Percentiles rank a stretch among this genome's conserved stretches.
These are phyloP conservation scores for Parochlus steinenii DNA, from an alignment of 2,888 invertebrate genomes.

Conservation along the genomic window DNA sequence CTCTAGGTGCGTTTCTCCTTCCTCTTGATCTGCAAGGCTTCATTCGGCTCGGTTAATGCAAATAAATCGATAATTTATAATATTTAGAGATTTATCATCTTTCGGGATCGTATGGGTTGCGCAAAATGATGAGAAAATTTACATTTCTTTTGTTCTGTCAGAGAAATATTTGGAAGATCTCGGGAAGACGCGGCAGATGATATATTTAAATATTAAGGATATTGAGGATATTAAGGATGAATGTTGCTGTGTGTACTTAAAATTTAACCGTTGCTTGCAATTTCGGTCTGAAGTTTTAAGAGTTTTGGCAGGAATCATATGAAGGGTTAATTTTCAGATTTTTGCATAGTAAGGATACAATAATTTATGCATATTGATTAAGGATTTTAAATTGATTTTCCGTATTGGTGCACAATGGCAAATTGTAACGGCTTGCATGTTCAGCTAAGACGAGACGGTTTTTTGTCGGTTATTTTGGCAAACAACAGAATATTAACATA, in stretches of 20 bases:
- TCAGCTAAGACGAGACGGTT: too few species aligned
- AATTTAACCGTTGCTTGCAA: background rate
- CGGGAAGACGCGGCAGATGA: conserved; percentile 9
- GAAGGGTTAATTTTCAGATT: background rate
- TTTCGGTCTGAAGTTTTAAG: background rate
- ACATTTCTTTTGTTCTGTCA: conserved; percentile 2
- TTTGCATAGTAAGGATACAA: background rate
- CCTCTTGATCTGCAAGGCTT: background rate
- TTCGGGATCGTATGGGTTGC: background rate
- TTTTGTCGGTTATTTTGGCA: too few species aligned
- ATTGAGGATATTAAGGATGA: background rate
- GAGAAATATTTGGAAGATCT: background rate
- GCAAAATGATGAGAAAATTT: conserved; percentile 13
- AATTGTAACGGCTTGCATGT: too few species aligned
- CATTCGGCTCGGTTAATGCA: conserved; percentile 12
- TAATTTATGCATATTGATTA: conserved; percentile 13
- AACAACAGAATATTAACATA: too few species aligned
- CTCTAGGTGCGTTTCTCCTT: conserved; percentile 9
- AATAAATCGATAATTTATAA: conserved; percentile 13
- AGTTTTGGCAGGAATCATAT: background rate
- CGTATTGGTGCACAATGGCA: too few species aligned
- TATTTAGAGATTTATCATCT: conserved; percentile 11
- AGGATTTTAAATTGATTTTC: too few species aligned
- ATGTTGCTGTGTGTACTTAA: background rate
- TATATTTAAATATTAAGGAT: conserved; percentile 1